These are phyloP conservation scores for Brotogeris chrysoptera DNA, from an alignment of 2,797 vertebrate genomes.

Conservation along the genomic window DNA sequence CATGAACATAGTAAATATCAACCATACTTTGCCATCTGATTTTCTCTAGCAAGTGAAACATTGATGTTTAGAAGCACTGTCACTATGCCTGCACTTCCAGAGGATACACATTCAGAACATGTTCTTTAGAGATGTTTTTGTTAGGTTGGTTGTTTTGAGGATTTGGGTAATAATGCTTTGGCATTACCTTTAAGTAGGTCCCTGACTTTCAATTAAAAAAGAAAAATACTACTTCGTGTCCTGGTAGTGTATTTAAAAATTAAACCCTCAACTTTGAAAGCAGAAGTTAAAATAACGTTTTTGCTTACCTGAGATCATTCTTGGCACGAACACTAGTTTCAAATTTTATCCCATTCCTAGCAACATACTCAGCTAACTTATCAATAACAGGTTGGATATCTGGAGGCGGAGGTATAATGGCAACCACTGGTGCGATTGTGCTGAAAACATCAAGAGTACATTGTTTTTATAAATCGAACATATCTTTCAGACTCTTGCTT, in stretches of 20 bases:
- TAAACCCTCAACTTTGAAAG: background rate
- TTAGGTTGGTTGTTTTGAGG: background rate
- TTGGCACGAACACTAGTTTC: slow-evolving; percentile 96
- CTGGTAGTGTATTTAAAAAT: background rate
- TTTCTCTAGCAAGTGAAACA: background rate
- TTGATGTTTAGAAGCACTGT: background rate
- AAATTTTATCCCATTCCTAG: slow-evolving; percentile 94
- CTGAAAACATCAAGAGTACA: slow-evolving; percentile 57
- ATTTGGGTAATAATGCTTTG: background rate
- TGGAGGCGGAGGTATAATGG: slow-evolving; percentile 94
- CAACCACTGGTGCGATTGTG: slow-evolving; percentile 80
- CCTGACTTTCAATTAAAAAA: background rate
- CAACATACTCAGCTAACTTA: slow-evolving; percentile 96
- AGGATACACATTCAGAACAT: background rate
- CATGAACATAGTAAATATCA: background rate
- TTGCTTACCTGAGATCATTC: slow-evolving; percentile 90
- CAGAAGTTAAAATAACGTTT: background rate
- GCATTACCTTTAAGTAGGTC: background rate
- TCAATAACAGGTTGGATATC: slow-evolving; percentile 98
- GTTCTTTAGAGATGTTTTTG: background rate
- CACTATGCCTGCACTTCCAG: background rate
- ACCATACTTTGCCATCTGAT: background rate
- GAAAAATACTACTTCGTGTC: background rate
- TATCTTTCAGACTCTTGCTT: background rate
- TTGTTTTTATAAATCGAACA: background rate